Conservation (phyloP, 2,888 invertebrate genomes). For the Eueremaeus valkanovi region DNA sequence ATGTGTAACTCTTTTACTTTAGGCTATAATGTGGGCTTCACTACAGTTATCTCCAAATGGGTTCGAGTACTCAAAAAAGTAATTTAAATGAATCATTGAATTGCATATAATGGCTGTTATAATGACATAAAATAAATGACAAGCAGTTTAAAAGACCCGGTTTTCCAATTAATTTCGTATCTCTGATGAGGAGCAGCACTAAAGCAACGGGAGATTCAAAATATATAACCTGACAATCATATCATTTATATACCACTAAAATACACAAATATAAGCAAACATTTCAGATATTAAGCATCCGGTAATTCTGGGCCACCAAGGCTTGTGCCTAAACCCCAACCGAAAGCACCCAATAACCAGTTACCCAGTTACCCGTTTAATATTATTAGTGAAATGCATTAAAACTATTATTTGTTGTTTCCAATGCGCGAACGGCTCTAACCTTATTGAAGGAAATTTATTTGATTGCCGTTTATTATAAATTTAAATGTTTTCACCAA, state of each 20-base stretch:
- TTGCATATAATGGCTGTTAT: conserved; percentile 35
- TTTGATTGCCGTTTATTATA: conserved; percentile 31
- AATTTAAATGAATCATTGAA: conserved; percentile 35
- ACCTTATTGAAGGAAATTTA: conserved; percentile 14
- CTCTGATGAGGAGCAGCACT: background rate
- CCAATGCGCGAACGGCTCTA: background rate
- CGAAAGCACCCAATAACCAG: conserved; percentile 8
- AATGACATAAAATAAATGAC: conserved; percentile 36
- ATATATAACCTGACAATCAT: conserved; percentile 12
- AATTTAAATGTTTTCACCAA: conserved; percentile 25
- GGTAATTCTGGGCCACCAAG: background rate
- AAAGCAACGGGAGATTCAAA: conserved; percentile 6
- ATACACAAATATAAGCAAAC: background rate
- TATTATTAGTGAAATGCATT: conserved; percentile 27
- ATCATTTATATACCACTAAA: conserved; percentile 5
- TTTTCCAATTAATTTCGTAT: conserved; percentile 32
- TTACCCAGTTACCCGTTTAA: conserved; percentile 19
- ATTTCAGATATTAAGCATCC: conserved; percentile 9
- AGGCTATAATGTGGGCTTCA: conserved; percentile 34
- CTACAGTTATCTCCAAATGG: conserved; percentile 26
- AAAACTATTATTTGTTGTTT: conserved; percentile 8
- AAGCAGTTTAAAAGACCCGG: conserved; percentile 28
- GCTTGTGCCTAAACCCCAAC: no score
- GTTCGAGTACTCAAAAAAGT: conserved; percentile 32
- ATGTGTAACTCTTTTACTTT: conserved; percentile 36